phyloP scores from a whole-genome alignment of 2,797 vertebrate genomes.

The Lepilemur septentrionalis region DNA sequence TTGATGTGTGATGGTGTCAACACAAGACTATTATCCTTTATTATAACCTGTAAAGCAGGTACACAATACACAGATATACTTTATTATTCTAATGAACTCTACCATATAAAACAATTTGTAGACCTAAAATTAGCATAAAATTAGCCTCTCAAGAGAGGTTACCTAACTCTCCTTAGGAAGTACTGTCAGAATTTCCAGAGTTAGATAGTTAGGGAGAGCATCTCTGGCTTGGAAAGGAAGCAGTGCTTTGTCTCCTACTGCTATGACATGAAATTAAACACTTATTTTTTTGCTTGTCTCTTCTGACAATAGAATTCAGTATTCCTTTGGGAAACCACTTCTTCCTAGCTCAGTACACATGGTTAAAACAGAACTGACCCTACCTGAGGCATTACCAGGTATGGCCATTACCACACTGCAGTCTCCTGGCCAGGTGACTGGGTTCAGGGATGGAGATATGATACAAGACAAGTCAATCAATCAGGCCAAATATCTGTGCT shows the following conservation, averaged over 20 bases:
- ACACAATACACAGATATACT: not conserved
- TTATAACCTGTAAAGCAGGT: constrained; percentile 91
- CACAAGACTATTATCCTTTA: constrained; percentile 97
- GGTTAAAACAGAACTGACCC: not conserved
- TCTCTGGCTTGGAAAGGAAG: not conserved
- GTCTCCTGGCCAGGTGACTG: not conserved
- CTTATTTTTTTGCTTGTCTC: not conserved
- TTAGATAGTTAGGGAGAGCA: not conserved
- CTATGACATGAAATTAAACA: not conserved
- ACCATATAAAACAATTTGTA: not conserved
- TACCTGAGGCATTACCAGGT: not conserved
- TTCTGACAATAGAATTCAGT: not conserved
- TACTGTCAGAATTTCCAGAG: not conserved
- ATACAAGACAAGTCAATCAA: not conserved
- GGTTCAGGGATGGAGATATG: not conserved
- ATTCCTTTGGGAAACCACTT: not conserved
- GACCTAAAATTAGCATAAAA: not conserved
- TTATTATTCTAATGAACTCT: constrained; percentile 24
- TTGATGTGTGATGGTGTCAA: constrained; percentile 97
- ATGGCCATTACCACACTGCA: not conserved
- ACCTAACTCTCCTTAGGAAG: not conserved
- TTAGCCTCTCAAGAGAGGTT: not conserved
- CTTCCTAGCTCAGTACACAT: not conserved
- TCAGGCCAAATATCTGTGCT: not conserved
- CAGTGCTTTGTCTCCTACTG: not conserved